A percentile compares a stretch with the other conserved stretches of the same genome.
These are phyloP conservation scores for Eurytoma adleriae DNA, from an alignment of 2,888 invertebrate species.

Conservation along the genomic window DNA sequence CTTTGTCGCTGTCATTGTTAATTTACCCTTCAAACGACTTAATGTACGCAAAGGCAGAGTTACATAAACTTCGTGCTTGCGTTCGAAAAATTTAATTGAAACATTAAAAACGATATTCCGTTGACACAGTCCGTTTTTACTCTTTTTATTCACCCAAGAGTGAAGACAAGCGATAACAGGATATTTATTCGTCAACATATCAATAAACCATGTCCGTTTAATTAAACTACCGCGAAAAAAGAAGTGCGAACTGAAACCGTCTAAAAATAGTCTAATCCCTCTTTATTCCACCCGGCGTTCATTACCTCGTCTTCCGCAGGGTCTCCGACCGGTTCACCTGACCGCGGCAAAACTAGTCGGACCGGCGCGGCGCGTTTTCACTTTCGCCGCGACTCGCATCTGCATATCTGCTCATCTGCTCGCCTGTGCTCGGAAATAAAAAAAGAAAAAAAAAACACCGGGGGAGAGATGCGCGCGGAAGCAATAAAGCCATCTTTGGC, in stretches of 20 bases:
- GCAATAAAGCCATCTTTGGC: slow-evolving; percentile 64
- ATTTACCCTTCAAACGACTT: too few species aligned
- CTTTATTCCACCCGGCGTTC: neutral
- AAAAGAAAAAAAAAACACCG: neutral
- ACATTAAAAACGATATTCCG: too few species aligned
- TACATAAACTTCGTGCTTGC: too few species aligned
- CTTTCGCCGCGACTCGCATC: slow-evolving; percentile 24
- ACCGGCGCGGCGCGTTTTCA: slow-evolving; percentile 35
- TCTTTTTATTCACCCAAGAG: too few species aligned
- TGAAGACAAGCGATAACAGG: too few species aligned
- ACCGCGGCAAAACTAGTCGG: slow-evolving; percentile 24
- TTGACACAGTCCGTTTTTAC: too few species aligned
- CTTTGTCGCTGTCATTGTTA: too few species aligned
- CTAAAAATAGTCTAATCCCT: neutral
- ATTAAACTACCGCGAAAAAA: too few species aligned
- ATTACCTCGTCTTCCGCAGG: slow-evolving; percentile 20
- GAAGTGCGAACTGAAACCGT: too few species aligned
- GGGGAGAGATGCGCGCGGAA: slow-evolving; percentile 37
- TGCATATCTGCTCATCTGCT: neutral
- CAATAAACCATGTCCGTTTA: too few species aligned
- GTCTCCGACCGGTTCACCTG: slow-evolving; percentile 6
- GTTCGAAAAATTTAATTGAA: too few species aligned
- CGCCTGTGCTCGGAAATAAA: neutral
- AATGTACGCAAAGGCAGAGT: too few species aligned
- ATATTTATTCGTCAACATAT: neutral